These are phyloP conservation scores for Coregonus clupeaformis DNA, from an alignment of 2,113 vertebrate genomes.

Conservation along the genomic window DNA sequence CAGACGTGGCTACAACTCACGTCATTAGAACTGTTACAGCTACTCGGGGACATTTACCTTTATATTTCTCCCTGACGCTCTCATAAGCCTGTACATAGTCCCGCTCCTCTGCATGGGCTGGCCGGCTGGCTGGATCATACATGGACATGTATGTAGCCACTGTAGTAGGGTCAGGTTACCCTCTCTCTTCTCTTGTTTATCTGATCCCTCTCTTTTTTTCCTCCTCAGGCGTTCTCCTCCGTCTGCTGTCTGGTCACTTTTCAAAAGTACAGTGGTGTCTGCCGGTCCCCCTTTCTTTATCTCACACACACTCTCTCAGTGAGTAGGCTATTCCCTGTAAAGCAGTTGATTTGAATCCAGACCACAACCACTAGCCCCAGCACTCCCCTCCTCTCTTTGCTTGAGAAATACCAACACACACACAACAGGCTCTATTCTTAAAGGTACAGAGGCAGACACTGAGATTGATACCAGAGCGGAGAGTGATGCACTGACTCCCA, in stretches of 20 bases:
- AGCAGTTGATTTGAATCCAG: slow-evolving; percentile 63
- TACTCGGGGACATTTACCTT: slow-evolving; percentile 81
- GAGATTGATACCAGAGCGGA: slow-evolving; percentile 22
- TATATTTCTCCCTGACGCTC: slow-evolving; percentile 88
- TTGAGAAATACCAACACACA: slow-evolving; percentile 71
- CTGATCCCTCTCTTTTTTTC: slow-evolving; percentile 30
- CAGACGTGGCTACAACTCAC: background rate
- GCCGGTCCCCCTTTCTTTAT: slow-evolving; percentile 24
- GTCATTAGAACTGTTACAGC: no score
- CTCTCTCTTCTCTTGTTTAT: slow-evolving; percentile 25
- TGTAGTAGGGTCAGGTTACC: slow-evolving; percentile 29
- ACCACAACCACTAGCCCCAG: slow-evolving; percentile 43
- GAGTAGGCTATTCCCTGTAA: slow-evolving; percentile 43
- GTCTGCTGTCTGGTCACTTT: slow-evolving; percentile 6
- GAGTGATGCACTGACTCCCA: no score
- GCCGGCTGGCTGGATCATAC: slow-evolving; percentile 63
- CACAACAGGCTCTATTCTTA: slow-evolving; percentile 71
- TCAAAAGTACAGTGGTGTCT: slow-evolving; percentile 28
- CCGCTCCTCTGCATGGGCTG: slow-evolving; percentile 78
- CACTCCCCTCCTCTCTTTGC: slow-evolving; percentile 65
- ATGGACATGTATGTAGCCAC: slow-evolving; percentile 60
- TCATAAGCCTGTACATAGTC: slow-evolving; percentile 90
- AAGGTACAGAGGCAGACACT: slow-evolving; percentile 62
- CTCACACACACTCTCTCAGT: slow-evolving; percentile 26
- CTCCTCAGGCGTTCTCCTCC: slow-evolving; percentile 8